Evolutionary conservation across 64 coral and sea anemone genomes (phyloP), one percentile per base, ranked within the genome.

Genomic region (Astreopora myriophthalma): DNA sequence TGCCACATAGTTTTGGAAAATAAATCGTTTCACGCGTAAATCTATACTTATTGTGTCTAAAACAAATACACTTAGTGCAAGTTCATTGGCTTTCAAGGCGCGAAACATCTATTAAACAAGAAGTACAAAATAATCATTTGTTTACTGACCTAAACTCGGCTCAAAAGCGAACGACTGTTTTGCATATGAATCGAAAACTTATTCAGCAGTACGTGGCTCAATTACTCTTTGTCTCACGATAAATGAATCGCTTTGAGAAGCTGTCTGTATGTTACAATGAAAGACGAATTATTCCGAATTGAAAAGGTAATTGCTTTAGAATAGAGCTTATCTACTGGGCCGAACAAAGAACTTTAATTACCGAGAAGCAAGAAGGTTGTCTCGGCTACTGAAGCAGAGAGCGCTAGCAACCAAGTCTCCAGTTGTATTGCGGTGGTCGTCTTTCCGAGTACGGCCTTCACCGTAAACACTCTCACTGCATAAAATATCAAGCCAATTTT

Each of bases 251-350:
- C 49, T 60, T 70, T 60, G 9, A 34, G 30, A 60, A 58, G 76
- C 48, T 60, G 76, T 80, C 76, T 80, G 34, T n/a, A n/a, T n/a
- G n/a, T 80, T 48, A 80, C 6, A 37, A 36, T 61, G 26, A 80
- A 22, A 80, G 29, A 32, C 49, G 51, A 80, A 78, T 60, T 80
- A 80, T 58, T 60, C 7, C 60, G 52, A 61, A 80, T 33, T 80
- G 76, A 80, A 80, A 60, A 27, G 76, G 76, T 80, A 80, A 80
- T 80, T 80, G 55, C 55, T 58, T 80, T 80, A 80, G 49, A 61
- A 48, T 48, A 80, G 26, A 80, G 76, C 19, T 57, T 34, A 80
- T 80, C 49, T 60, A 7, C 20, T 22, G 30, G 58, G 29, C 29
- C 6, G 30, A 80, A 80, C 48, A 80, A 80, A 80, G 76, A 60